A percentile compares a stretch with the other conserved stretches of the same genome.
phyloP scores from a whole-genome alignment of 1,140 invertebrate genomes.

The Sipha flava region DNA sequence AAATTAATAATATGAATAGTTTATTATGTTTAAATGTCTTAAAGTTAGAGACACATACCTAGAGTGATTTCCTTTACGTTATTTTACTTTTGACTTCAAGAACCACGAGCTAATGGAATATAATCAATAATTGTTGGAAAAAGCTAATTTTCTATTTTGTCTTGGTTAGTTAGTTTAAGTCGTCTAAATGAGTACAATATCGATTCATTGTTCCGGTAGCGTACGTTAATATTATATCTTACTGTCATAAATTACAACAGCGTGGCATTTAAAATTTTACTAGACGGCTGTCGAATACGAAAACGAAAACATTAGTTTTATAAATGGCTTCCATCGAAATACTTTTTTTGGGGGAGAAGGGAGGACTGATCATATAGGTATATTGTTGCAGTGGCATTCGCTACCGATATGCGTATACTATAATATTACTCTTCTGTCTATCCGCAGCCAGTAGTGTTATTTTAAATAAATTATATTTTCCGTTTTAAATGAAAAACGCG shows the following conservation, averaged over 20 bases:
- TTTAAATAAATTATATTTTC: constrained; percentile 30
- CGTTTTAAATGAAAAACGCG: constrained; percentile 25
- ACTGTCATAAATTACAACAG: not conserved
- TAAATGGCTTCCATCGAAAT: not conserved
- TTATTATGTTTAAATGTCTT: too few species aligned
- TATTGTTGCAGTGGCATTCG: too few species aligned
- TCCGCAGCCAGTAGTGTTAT: not conserved
- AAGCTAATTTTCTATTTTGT: too few species aligned
- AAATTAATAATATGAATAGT: too few species aligned
- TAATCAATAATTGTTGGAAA: too few species aligned
- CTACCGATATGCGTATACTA: not conserved
- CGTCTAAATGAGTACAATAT: too few species aligned
- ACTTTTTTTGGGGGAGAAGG: not conserved
- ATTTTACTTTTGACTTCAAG: too few species aligned
- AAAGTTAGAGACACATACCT: too few species aligned
- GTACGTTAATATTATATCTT: not conserved
- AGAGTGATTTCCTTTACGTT: too few species aligned
- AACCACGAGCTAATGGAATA: too few species aligned
- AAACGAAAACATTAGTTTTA: constrained; percentile 15
- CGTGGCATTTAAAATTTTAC: not conserved
- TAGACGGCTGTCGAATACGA: not conserved
- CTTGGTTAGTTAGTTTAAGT: too few species aligned
- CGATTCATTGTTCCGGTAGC: too few species aligned
- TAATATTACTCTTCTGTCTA: not conserved
- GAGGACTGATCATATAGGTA: not conserved